Conservation (phyloP, 1,140 invertebrate genomes). For the Maconellicoccus hirsutus region DNA sequence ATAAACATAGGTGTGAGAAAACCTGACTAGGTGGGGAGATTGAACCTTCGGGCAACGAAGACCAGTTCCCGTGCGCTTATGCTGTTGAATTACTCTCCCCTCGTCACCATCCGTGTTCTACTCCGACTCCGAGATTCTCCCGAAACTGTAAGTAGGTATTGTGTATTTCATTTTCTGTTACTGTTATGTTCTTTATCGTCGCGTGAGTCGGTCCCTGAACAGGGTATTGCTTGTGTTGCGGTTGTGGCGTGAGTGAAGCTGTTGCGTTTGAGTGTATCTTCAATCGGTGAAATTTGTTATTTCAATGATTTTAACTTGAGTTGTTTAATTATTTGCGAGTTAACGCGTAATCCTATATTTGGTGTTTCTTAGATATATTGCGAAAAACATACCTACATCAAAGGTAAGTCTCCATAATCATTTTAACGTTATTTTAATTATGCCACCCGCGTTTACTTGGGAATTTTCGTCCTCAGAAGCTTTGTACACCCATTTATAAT, state of each 20-base stretch:
- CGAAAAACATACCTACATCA: no score
- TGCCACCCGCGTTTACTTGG: no score
- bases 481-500: no score
- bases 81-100: not conserved
- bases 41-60: not conserved
- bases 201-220: not conserved
- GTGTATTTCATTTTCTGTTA: not conserved
- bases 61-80: not conserved
- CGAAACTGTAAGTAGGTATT: not conserved
- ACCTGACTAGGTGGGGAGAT: not conserved
- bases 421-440: no score
- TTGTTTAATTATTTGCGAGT: no score
- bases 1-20: not conserved
- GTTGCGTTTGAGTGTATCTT: not conserved
- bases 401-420: no score
- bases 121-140: not conserved
- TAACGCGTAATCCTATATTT: no score
- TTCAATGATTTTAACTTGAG: not conserved
- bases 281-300: not conserved
- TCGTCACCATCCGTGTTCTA: not conserved
- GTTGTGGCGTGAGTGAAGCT: not conserved
- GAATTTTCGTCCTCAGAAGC: no score
- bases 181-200: not conserved
- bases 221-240: not conserved
- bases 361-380: no score